Evolutionary conservation across 1,140 invertebrate species (phyloP).

Genomic region (Delia radicum): DNA sequence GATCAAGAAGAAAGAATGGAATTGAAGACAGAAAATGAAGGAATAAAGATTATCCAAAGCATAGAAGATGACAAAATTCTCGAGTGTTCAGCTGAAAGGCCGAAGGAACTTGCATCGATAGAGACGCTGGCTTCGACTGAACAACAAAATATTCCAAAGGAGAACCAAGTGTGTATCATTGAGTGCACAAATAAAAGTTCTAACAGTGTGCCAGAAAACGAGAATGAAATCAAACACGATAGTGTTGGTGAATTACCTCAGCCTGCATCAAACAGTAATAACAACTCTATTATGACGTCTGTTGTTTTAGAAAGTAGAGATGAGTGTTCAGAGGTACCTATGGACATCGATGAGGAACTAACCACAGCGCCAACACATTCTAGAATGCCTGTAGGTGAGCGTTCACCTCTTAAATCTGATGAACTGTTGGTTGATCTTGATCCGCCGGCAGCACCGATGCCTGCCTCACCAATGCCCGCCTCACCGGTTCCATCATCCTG

Average conservation of each 20-base stretch:
- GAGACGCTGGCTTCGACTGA: too few relatives aligned
- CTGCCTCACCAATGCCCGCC: conserved; percentile 46
- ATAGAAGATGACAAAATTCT: background rate
- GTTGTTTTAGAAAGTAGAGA: background rate
- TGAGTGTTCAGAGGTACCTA: conserved; percentile 45
- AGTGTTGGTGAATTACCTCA: too few relatives aligned
- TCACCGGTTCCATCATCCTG: conserved; percentile 32
- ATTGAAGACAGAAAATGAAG: background rate
- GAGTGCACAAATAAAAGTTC: too few relatives aligned
- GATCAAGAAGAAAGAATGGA: background rate
- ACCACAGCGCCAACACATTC: conserved; percentile 48
- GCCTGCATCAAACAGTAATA: background rate
- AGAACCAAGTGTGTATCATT: too few relatives aligned
- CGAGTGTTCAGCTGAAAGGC: background rate
- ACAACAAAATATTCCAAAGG: too few relatives aligned
- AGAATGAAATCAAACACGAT: too few relatives aligned
- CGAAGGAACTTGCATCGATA: too few relatives aligned
- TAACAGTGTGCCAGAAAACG: too few relatives aligned
- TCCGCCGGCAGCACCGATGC: conserved; percentile 47
- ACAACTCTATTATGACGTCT: background rate
- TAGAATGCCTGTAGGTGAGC: conserved; percentile 29
- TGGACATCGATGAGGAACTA: conserved; percentile 52
- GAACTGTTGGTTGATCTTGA: conserved; percentile 39
- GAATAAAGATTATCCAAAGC: background rate
- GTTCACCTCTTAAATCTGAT: background rate